Percentiles rank a stretch among this genome's conserved stretches.
These are phyloP conservation scores for Lagopus muta DNA, from an alignment of 2,113 vertebrate species.

Conservation along the genomic window DNA sequence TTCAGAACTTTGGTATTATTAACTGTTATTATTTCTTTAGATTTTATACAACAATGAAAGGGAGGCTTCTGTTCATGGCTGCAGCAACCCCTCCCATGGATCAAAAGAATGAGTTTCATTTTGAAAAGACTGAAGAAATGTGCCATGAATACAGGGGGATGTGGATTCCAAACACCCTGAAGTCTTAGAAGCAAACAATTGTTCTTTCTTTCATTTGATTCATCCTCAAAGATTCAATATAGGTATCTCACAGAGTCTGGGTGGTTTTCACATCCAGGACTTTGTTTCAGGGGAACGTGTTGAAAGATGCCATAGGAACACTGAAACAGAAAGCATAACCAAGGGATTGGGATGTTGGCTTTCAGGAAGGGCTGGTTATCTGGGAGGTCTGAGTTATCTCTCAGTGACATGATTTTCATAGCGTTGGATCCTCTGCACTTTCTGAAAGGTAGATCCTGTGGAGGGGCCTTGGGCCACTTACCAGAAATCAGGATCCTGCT, in stretches of 20 bases:
- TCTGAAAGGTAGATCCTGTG: not conserved
- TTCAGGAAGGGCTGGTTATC: not conserved
- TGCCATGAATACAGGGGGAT: constrained; percentile 9
- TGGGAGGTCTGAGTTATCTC: not conserved
- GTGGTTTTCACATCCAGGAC: not conserved
- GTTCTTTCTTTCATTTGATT: constrained; percentile 44
- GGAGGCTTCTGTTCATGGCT: constrained; percentile 13
- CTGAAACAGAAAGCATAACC: not conserved
- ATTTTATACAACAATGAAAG: constrained; percentile 47
- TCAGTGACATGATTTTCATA: not conserved
- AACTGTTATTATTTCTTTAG: constrained; percentile 57
- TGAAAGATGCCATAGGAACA: not conserved
- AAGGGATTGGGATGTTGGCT: not conserved
- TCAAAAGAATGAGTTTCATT: constrained; percentile 44
- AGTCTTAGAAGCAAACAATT: constrained; percentile 35
- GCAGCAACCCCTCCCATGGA: constrained; percentile 38
- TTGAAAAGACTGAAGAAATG: constrained; percentile 55
- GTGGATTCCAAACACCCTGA: not conserved
- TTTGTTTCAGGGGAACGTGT: constrained; percentile 26
- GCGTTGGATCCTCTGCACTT: not conserved
- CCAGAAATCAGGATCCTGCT: not conserved
- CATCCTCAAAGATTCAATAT: not conserved
- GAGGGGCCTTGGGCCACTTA: not conserved
- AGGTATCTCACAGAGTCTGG: not conserved
- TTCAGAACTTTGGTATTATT: not conserved